phyloP scores from a whole-genome alignment of 1,140 invertebrate species.

The Asobara japonica region DNA sequence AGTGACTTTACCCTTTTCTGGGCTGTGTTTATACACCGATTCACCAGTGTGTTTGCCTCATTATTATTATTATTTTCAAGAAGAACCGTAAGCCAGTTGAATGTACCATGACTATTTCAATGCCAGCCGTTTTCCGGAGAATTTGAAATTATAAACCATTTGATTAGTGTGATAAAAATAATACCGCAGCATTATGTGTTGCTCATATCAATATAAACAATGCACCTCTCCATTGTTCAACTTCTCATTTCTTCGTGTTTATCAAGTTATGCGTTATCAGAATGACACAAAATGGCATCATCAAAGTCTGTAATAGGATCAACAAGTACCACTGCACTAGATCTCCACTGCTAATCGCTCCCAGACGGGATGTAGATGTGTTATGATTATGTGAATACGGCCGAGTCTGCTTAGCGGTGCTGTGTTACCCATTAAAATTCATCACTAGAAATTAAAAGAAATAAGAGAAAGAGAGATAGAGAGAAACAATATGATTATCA shows the following conservation, averaged over 20 bases:
- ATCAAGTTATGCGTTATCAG: conserved; percentile 1
- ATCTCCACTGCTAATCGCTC: not conserved
- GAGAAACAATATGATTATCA: not conserved
- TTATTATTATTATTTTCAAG: not conserved
- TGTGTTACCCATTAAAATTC: not conserved
- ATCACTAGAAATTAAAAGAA: not conserved
- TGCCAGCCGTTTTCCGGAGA: conserved; percentile 5
- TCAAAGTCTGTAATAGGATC: not conserved
- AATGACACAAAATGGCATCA: not conserved
- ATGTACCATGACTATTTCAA: conserved; percentile 1
- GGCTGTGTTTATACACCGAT: not conserved
- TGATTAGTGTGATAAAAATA: not conserved
- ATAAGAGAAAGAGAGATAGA: not conserved
- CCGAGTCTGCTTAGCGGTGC: not conserved
- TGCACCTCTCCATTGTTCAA: not conserved
- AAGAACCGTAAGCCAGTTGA: not conserved
- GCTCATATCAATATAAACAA: not conserved
- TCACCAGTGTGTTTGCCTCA: not conserved
- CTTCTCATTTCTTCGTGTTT: not conserved
- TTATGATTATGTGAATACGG: not conserved
- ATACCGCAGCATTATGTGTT: not conserved
- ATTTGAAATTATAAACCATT: not conserved
- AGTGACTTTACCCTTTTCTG: not conserved
- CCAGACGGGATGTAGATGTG: not conserved
- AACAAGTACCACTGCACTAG: conserved; percentile 18